phyloP scores from a whole-genome alignment of 2,797 vertebrate species.

The Muscicapa striata region DNA sequence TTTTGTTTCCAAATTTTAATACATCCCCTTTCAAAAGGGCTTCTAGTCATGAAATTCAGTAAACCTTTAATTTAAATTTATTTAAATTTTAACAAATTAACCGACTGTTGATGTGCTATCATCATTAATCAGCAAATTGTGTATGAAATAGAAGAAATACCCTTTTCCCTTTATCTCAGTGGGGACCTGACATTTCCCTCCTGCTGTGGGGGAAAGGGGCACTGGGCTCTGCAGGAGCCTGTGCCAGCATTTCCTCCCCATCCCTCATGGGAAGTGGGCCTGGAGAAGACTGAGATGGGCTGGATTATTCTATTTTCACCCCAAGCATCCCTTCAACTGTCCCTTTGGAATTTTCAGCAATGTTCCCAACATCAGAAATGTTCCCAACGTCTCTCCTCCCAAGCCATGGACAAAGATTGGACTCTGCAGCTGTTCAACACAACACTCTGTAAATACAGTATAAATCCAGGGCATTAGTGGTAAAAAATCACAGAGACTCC shows the following conservation, averaged over 20 bases:
- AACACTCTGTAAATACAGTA: neutral
- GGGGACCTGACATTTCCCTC: no score
- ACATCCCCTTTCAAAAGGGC: neutral
- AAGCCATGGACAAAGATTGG: neutral
- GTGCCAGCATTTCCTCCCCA: neutral
- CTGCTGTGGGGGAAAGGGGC: neutral
- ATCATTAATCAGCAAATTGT: neutral
- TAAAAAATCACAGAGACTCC: neutral
- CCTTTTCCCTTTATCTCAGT: neutral
- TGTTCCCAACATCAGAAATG: neutral
- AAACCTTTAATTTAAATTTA: neutral
- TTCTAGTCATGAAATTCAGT: neutral
- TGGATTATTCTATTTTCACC: neutral
- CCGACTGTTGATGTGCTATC: accelerated
- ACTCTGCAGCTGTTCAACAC: neutral
- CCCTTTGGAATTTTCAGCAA: conserved; percentile 49
- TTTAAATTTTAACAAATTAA: neutral
- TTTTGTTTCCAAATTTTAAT: neutral
- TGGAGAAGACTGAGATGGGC: neutral
- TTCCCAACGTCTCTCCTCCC: neutral
- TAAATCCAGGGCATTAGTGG: neutral
- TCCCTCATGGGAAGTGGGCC: accelerated
- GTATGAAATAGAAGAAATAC: neutral
- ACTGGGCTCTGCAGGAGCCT: neutral
- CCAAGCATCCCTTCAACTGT: neutral